These are phyloP conservation scores for Smittia aterrima DNA, from an alignment of 2,888 invertebrate genomes.

Conservation along the genomic window DNA sequence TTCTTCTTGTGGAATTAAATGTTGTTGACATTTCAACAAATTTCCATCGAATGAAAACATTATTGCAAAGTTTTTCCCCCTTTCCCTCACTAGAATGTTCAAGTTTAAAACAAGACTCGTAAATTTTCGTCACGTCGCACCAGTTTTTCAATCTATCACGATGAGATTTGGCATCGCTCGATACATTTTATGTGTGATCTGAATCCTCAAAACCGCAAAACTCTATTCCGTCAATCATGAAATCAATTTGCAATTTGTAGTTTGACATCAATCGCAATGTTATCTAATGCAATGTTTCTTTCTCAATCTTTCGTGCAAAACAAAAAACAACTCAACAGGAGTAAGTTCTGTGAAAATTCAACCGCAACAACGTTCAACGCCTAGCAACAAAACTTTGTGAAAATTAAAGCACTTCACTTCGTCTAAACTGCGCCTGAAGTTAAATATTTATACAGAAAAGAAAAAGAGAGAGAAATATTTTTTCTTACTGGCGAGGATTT, in stretches of 20 bases:
- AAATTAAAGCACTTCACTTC: conserved; percentile 25
- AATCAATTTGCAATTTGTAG: not conserved
- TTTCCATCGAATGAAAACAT: too few species aligned
- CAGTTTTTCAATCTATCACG: not conserved
- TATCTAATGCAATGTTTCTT: conserved; percentile 2
- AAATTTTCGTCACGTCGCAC: not conserved
- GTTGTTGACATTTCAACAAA: too few species aligned
- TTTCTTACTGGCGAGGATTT: not conserved
- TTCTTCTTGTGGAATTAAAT: too few species aligned
- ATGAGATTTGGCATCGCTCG: not conserved
- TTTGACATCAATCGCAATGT: not conserved
- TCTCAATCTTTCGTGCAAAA: not conserved
- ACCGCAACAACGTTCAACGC: not conserved
- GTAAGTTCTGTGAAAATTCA: not conserved
- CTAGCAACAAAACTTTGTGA: not conserved
- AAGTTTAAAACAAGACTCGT: not conserved
- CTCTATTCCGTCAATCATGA: not conserved
- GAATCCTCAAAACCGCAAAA: not conserved
- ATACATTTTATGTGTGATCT: conserved; percentile 9
- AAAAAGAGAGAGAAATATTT: not conserved
- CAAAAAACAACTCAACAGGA: not conserved
- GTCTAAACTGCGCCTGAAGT: not conserved
- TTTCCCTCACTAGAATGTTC: not conserved
- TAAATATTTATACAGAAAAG: not conserved
- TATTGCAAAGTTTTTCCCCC: not conserved